Conservation (phyloP, 2,113 vertebrate species). For the Silurus meridionalis region DNA sequence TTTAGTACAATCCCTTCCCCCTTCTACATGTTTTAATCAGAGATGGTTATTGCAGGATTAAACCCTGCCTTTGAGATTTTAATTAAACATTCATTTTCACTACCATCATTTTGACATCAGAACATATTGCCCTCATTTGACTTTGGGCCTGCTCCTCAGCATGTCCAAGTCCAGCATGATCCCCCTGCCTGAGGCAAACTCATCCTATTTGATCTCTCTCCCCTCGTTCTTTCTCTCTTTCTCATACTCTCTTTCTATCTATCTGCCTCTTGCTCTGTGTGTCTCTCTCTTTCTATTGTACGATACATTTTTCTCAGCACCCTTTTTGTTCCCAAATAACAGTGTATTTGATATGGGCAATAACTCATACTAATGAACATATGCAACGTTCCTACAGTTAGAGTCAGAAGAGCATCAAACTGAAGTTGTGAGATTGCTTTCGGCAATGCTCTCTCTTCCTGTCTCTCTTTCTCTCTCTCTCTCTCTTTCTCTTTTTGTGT, state of each 20-base stretch:
- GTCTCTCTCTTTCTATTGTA: neutral
- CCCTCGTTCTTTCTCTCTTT: neutral
- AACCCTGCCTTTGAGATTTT: slow-evolving; percentile 13
- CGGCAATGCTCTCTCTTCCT: slow-evolving; percentile 1
- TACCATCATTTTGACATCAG: slow-evolving; percentile 27
- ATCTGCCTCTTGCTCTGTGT: neutral
- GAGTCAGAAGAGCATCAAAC: slow-evolving; percentile 30
- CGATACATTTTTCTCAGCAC: slow-evolving; percentile 2
- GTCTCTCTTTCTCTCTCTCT: slow-evolving; percentile 1
- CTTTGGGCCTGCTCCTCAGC: slow-evolving; percentile 31
- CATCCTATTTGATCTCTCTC: slow-evolving; percentile 26
- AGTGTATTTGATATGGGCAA: slow-evolving; percentile 41
- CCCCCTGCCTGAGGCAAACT: slow-evolving; percentile 23
- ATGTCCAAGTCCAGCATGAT: slow-evolving; percentile 28
- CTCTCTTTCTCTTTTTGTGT: slow-evolving; percentile 17
- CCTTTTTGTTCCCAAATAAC: slow-evolving; percentile 42
- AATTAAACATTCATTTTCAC: slow-evolving; percentile 26
- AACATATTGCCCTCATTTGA: slow-evolving; percentile 42
- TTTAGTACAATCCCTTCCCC: neutral
- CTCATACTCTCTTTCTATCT: neutral
- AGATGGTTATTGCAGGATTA: slow-evolving; percentile 25
- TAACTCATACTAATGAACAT: slow-evolving; percentile 47
- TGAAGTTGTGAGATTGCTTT: slow-evolving; percentile 14
- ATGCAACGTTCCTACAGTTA: neutral
- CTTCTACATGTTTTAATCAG: slow-evolving; percentile 2